Base-by-base conservation (phyloP, 2,113 vertebrate genomes). In the Oryzias curvinotus region DNA sequence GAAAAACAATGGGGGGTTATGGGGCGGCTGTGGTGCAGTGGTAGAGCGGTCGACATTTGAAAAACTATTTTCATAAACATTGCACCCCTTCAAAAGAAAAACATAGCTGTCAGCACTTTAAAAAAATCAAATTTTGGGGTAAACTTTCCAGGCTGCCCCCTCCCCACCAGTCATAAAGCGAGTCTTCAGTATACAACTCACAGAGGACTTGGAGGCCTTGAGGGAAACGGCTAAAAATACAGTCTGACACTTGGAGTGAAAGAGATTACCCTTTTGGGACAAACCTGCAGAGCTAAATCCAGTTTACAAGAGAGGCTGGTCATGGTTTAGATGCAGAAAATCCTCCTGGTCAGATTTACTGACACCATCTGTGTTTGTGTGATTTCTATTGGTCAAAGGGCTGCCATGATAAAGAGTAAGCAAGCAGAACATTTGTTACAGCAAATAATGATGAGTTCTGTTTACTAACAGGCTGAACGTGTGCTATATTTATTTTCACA, bases 181-280 rank as follows among this genome's bases (percentile, higher is more conserved):
- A 54, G 44, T 56, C 57, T 52, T 60, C 17, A 53, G 59, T 7
- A 56, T 3, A 19, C 5, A 48, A 50, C 1, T 23, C 36, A 61
- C 25, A 77, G 48, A 45, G 26, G 36, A 28, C 36, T 59, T 43
- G 19, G 58, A 63, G 45, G 36, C 62, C 47, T 65, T 46, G 50
- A 16, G 57, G 71, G 63, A 19, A 43, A 28, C 5, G 1, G 50
- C 73, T 81, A 71, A 75, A 81, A 69, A 81, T 81, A 81, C 4
- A 50, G 49, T 10, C 17, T 58, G 70, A 67, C 51, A 62, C 65
- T 73, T 62, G 8, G 14, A 58, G 65, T 61, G 21, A 71, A 72
- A 56, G 43, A 21, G 23, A 42, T 74, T 61, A 51, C 71, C 65
- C 65, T 67, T 57, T 36, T 63, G 61, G 64, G 67, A 70, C 17